Conservation (phyloP, 2,797 vertebrate genomes). For the Fringilla coelebs region DNA sequence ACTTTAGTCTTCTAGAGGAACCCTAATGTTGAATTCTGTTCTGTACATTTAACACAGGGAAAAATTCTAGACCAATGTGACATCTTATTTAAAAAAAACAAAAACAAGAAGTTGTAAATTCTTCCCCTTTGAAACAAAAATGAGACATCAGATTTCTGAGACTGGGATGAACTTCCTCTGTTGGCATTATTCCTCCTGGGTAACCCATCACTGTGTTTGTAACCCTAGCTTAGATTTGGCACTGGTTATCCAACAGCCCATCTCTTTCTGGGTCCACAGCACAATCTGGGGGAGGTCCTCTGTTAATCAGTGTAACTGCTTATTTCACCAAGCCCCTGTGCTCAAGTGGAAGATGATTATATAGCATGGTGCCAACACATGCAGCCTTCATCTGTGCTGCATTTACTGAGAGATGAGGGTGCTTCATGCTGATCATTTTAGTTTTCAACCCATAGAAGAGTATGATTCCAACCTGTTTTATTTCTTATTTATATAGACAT, state of each 20-base stretch:
- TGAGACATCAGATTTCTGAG: neutral
- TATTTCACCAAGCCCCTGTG: neutral
- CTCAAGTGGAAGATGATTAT: neutral
- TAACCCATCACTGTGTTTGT: neutral
- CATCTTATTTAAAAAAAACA: neutral
- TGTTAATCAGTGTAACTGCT: neutral
- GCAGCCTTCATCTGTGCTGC: neutral
- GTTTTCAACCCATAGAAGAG: neutral
- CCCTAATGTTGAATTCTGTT: neutral
- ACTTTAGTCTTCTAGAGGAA: neutral
- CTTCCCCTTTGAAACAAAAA: neutral
- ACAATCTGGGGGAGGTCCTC: neutral
- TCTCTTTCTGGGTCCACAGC: neutral
- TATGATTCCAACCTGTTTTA: neutral
- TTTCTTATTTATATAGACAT: neutral
- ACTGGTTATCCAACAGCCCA: neutral
- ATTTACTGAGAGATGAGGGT: neutral
- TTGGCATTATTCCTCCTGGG: neutral
- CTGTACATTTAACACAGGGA: neutral
- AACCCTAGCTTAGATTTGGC: neutral
- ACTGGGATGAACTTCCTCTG: neutral
- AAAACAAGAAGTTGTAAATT: neutral
- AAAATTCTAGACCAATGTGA: neutral
- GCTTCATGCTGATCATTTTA: neutral
- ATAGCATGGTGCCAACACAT: accelerated